Base-by-base conservation (phyloP, 2,888 invertebrate genomes). In the Mythimna pallens region DNA sequence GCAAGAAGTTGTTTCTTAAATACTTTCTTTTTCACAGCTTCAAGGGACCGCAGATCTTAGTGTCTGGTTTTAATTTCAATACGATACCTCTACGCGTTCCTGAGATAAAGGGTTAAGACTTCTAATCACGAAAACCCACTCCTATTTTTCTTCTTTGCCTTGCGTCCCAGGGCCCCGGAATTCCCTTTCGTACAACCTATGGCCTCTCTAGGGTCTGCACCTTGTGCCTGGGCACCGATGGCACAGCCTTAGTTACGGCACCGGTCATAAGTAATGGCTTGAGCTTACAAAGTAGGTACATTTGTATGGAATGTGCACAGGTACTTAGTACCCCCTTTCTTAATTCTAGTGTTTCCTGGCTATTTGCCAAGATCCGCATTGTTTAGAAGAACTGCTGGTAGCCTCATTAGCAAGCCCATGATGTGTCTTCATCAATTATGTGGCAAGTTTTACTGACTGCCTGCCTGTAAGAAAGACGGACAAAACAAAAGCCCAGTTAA, bases 331-430 rank as follows among this genome's bases (percentile, higher is more conserved):
- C 17, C 55, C 62, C 64, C 57, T 73, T 79, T 70, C 74, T 74
- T 74, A 74, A 83, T 80, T 58, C 75, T 67, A 74, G 66, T 73
- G 66, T 70, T 80, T 61, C 54, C 74, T 75, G 69, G 80, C 80
- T 80, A 80, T 83, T 83, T 80, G 69, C 75, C 80, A 80, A 80
- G 83, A 74, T 83, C 74, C 75, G 83, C 80, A 80, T 83, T 80
- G 80, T 83, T 70, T 54, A 58, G 57, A 74, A 22, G 47, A 70
- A 65, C 63, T 64, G n/a, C 73, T 64, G 52, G 68, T 50, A 61
- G 54, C 57, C 80, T 80, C 80, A 83, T 80, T 83, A 80, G 80
- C 54, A 64, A 64, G 80, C 83, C 50, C 74, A 73, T 69, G 50
- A 65, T 54, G 83, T 66, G 83, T 30, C 83, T 80, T 80, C 80